These are phyloP conservation scores for Enoplosus armatus DNA, from an alignment of 2,797 vertebrate genomes.

Conservation along the genomic window DNA sequence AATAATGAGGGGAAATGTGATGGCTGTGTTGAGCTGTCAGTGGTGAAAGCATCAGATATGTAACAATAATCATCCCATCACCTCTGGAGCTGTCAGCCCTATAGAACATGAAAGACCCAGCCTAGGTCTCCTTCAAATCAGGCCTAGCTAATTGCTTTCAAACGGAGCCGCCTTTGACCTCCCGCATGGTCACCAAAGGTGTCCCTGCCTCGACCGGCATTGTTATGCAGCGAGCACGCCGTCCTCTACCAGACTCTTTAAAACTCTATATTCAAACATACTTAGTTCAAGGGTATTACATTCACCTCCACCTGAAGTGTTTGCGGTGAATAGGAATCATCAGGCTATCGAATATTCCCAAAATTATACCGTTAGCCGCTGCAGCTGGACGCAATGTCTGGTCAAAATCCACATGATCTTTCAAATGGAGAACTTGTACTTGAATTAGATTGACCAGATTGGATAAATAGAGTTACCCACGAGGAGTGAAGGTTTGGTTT, in stretches of 20 bases:
- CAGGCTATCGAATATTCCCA: conserved; percentile 36
- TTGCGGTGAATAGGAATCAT: conserved; percentile 61
- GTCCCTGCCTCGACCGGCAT: conserved; percentile 61
- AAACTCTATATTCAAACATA: conserved; percentile 70
- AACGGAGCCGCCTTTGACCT: conserved; percentile 74
- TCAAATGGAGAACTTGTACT: conserved; percentile 7
- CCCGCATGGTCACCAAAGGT: conserved; percentile 68
- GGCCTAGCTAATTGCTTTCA: conserved; percentile 80
- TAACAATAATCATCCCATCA: conserved; percentile 78
- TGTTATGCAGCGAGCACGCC: conserved; percentile 69
- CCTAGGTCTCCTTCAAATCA: conserved; percentile 66
- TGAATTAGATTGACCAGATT: conserved; percentile 20
- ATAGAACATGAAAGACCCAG: conserved; percentile 69
- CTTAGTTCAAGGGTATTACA: conserved; percentile 66
- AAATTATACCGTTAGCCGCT: conserved; percentile 20
- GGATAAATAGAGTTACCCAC: background rate
- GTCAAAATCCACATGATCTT: conserved; percentile 14
- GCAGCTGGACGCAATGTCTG: conserved; percentile 15
- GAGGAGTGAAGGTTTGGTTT: conserved; percentile 1
- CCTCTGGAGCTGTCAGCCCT: conserved; percentile 69
- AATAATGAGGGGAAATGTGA: conserved; percentile 74
- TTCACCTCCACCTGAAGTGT: conserved; percentile 50
- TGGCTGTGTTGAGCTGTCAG: conserved; percentile 68
- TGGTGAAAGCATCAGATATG: conserved; percentile 60
- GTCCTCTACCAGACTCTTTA: conserved; percentile 62